Evolutionary conservation across 2,888 invertebrate genomes (phyloP).

Genomic region (Nymphalis polychloros): DNA sequence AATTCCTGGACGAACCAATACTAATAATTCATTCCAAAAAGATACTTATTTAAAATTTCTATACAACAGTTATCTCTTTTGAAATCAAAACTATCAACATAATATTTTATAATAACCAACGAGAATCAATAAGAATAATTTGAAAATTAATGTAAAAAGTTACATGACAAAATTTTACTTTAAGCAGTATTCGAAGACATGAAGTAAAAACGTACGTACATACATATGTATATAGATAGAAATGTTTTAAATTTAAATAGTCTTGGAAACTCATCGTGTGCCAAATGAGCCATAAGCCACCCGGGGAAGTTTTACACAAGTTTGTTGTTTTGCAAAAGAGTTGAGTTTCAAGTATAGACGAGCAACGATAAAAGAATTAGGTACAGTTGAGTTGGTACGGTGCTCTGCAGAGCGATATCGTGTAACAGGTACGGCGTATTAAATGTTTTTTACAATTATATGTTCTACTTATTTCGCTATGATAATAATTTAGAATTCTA

Average conservation of each 20-base stretch:
- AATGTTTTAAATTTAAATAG: constrained; percentile 52
- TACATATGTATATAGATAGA: constrained; percentile 39
- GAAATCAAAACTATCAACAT: too few species aligned
- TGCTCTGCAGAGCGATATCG: constrained; percentile 16
- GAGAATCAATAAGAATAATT: too few species aligned
- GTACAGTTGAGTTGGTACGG: constrained; percentile 32
- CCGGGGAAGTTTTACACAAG: constrained; percentile 48
- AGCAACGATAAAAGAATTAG: constrained; percentile 43
- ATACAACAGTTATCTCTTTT: too few species aligned
- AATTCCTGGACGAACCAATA: too few species aligned
- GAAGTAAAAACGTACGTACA: constrained; percentile 33
- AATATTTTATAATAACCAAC: too few species aligned
- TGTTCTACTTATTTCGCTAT: not conserved
- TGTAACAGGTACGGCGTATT: constrained; percentile 14
- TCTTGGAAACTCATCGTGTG: constrained; percentile 50
- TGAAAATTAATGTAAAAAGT: not conserved
- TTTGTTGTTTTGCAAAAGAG: constrained; percentile 50
- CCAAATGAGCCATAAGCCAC: constrained; percentile 53
- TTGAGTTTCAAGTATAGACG: constrained; percentile 44
- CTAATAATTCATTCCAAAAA: too few species aligned
- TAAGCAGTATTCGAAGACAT: constrained; percentile 20
- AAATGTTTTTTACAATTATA: constrained; percentile 1
- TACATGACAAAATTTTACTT: constrained; percentile 11
- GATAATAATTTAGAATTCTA: not conserved
- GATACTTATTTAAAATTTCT: too few species aligned